phyloP scores from a whole-genome alignment of 2,113 vertebrate species.

The Mugil cephalus region DNA sequence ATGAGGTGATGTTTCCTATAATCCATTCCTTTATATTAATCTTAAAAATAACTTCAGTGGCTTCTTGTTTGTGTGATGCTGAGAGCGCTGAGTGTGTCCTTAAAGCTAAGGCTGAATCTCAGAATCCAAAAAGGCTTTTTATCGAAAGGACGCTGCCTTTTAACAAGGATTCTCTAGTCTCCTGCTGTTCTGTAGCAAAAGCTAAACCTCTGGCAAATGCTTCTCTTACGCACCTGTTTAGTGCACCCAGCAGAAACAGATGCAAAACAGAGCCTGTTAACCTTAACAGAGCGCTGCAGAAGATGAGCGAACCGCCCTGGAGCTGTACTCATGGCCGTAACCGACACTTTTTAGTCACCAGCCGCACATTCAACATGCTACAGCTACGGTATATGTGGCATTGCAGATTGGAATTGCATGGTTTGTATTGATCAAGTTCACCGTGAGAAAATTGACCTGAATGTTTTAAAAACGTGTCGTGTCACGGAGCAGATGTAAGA shows the following conservation, averaged over 20 bases:
- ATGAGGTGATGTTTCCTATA: no score
- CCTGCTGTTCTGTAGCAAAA: not conserved
- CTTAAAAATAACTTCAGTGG: no score
- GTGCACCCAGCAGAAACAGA: not conserved
- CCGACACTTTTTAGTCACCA: not conserved
- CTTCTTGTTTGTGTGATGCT: not conserved
- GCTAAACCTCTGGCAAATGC: not conserved
- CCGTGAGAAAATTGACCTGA: conserved; percentile 1
- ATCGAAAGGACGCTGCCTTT: conserved; percentile 19
- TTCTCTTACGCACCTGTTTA: not conserved
- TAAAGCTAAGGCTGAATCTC: not conserved
- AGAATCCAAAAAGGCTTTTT: conserved; percentile 1
- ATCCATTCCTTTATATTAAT: no score
- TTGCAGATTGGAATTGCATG: not conserved
- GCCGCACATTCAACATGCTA: conserved; percentile 10
- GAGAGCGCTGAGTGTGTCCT: conserved; percentile 2
- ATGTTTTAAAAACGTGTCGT: not conserved
- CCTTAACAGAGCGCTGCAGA: conserved; percentile 5
- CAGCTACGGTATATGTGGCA: not conserved
- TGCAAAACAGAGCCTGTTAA: conserved; percentile 21
- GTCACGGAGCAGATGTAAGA: no score
- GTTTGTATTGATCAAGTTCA: not conserved
- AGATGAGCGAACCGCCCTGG: conserved; percentile 9
- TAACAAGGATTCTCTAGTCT: conserved; percentile 7
- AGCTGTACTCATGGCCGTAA: conserved; percentile 4